Percentiles rank a stretch among this genome's conserved stretches.
These are phyloP conservation scores for Nomada goodeniana DNA, from an alignment of 2,888 invertebrate genomes.

Conservation along the genomic window DNA sequence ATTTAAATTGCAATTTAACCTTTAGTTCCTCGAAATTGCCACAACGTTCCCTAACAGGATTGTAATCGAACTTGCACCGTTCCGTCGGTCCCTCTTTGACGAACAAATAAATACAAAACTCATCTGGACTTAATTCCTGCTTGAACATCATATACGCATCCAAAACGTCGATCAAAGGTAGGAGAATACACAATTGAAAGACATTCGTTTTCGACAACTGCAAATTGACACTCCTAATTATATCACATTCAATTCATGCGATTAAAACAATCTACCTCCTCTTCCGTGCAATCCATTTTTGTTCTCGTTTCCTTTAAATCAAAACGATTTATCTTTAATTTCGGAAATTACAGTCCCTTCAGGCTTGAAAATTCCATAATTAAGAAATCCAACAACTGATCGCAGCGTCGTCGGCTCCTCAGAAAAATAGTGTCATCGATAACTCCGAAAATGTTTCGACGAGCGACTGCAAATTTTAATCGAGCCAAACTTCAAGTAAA, in stretches of 20 bases:
- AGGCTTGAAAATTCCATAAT: background rate
- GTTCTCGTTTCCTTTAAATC: background rate
- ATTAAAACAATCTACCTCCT: constrained; percentile 24
- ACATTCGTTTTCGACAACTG: constrained; percentile 47
- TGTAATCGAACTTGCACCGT: constrained; percentile 1
- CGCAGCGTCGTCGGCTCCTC: background rate
- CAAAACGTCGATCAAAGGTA: constrained; percentile 50
- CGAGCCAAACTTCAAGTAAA: background rate
- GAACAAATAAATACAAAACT: constrained; percentile 56
- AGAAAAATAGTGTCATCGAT: background rate
- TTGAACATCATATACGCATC: constrained; percentile 22
- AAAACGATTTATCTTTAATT: background rate
- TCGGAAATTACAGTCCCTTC: background rate
- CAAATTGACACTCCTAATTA: background rate
- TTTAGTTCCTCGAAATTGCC: constrained; percentile 30
- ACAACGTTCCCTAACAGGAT: background rate
- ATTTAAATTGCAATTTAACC: constrained; percentile 20
- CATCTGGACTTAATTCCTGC: constrained; percentile 42
- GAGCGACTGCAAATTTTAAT: background rate
- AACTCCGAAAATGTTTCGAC: constrained; percentile 1
- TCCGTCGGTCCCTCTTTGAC: background rate
- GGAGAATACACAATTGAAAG: constrained; percentile 41
- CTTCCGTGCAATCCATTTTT: constrained; percentile 41
- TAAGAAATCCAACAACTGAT: background rate
- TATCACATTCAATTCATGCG: background rate